Evolutionary conservation across 2,113 vertebrate species (phyloP), one percentile per base, ranked within the genome.

Genomic region (Muntiacus reevesi): DNA sequence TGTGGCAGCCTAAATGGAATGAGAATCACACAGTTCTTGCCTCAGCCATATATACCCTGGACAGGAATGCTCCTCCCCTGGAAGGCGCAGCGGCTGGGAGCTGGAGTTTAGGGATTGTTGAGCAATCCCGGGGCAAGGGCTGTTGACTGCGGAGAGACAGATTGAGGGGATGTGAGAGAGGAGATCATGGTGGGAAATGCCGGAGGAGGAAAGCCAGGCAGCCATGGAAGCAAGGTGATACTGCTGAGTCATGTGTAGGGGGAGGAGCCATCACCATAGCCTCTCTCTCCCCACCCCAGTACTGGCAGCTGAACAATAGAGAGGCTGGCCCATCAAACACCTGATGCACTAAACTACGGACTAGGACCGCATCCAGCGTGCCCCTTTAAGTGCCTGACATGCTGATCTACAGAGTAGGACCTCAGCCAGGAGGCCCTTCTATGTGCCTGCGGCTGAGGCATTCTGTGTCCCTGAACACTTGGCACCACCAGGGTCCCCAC

Each of bases 11-110:
- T 71, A 21, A 71, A 11, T 71, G 64, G 64, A 36, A 21, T 71
- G 64, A 36, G 64, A 71, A 11, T 21, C 64, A 67, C n/a, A 71
- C 9, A 71, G 9, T 36, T 71, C n/a, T 71, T 71, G 64, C 64
- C 1, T 0, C 5, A 71, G n/a, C 19, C n/a, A 71, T 71, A 71
- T 9, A 21, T 21, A 71, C 17, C 64, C 9, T 21, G 17, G 9
- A 21, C 64, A 71, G 64, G 8, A 71, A 71, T 36, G n/a, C 9
- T 71, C n/a, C n/a, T 36, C 1, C 4, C 17, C 64, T 71, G 64
- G 64, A 71, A 71, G 64, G 64, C 17, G 0, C 17, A 36, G 64
- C 0, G 0, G 17, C n/a, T 71, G 17, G 64, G n/a, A 71, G n/a
- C 17, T 11, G 4, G 64, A 71, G 17, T 71, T 71, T 36, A 71